Percentiles rank a stretch among this genome's conserved stretches.
Evolutionary conservation across 2,888 invertebrate species (phyloP).

Genomic region (Bimastos eiseni): DNA sequence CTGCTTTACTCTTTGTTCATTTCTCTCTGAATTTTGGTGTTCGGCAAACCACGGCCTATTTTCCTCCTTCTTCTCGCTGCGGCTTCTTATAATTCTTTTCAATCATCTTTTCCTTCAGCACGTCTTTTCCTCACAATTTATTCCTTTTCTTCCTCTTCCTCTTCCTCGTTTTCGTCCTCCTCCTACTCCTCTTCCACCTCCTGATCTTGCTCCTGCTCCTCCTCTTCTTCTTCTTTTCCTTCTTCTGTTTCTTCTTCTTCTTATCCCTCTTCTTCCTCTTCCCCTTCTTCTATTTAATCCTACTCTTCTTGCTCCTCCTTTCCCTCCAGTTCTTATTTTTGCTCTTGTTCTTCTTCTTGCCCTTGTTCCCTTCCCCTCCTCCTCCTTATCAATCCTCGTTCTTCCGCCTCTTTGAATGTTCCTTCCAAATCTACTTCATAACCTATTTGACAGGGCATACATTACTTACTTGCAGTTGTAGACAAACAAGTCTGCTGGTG

Average conservation of each 20-base stretch:
- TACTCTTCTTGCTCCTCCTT: neutral
- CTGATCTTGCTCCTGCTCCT: too few relatives aligned
- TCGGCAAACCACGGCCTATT: neutral
- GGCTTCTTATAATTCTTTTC: neutral
- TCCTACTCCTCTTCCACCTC: neutral
- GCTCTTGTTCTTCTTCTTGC: neutral
- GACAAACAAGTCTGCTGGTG: slow-evolving; percentile 57
- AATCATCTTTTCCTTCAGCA: neutral
- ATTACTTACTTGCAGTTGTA: slow-evolving; percentile 62
- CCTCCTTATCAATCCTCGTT: neutral
- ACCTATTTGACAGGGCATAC: too few relatives aligned
- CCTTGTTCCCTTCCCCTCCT: neutral
- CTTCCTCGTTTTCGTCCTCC: neutral
- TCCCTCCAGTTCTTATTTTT: neutral
- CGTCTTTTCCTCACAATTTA: neutral
- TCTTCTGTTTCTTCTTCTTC: neutral
- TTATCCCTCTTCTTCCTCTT: neutral
- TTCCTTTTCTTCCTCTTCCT: neutral
- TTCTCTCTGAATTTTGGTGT: too few relatives aligned
- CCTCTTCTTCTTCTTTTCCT: neutral
- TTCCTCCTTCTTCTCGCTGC: neutral
- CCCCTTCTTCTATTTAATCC: neutral
- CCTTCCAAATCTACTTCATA: neutral
- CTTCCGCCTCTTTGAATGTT: neutral
- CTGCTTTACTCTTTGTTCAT: neutral